Evolutionary conservation across 1,140 invertebrate genomes (phyloP).

Genomic region (Drosophila fuyamai): DNA sequence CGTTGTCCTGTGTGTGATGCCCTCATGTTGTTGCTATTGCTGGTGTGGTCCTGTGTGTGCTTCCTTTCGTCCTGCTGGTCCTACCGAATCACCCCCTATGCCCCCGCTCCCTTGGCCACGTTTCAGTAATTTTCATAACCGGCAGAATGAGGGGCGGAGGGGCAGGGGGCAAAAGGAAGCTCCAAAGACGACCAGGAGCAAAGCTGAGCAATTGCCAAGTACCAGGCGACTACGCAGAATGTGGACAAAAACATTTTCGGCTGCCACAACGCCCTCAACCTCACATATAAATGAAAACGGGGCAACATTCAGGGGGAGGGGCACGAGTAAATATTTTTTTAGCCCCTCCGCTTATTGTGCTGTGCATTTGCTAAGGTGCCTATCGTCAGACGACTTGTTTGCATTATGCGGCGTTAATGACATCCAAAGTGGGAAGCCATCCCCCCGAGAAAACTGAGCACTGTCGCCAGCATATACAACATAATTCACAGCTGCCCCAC

Average conservation of each 20-base stretch:
- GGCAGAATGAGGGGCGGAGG: conserved; percentile 36
- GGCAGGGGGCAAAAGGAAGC: conserved; percentile 20
- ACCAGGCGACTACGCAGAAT: conserved; percentile 48
- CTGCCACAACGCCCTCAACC: conserved; percentile 15
- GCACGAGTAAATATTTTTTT: conserved; percentile 62
- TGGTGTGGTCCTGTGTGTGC: conserved; percentile 37
- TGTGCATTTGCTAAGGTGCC: conserved; percentile 49
- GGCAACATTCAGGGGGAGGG: conserved; percentile 12
- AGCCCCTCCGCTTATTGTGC: conserved; percentile 47
- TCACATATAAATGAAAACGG: conserved; percentile 23
- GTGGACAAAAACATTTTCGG: conserved; percentile 77
- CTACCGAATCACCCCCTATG: neutral
- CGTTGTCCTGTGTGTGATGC: conserved; percentile 56
- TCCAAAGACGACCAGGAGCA: conserved; percentile 33
- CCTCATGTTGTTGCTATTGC: conserved; percentile 35
- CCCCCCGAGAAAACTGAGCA: conserved; percentile 12
- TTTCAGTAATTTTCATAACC: conserved; percentile 82
- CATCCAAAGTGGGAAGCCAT: conserved; percentile 45
- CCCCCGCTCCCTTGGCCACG: conserved; percentile 56
- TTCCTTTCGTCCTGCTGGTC: conserved; percentile 35
- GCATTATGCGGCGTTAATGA: conserved; percentile 71
- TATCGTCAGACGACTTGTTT: conserved; percentile 47
- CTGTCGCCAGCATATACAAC: conserved; percentile 35
- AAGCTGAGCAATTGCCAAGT: conserved; percentile 67
- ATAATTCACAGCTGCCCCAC: conserved; percentile 44